Percentiles rank a stretch among this genome's conserved stretches.
Evolutionary conservation across 1,140 invertebrate species (phyloP).

Genomic region (Parasteatoda tepidariorum): DNA sequence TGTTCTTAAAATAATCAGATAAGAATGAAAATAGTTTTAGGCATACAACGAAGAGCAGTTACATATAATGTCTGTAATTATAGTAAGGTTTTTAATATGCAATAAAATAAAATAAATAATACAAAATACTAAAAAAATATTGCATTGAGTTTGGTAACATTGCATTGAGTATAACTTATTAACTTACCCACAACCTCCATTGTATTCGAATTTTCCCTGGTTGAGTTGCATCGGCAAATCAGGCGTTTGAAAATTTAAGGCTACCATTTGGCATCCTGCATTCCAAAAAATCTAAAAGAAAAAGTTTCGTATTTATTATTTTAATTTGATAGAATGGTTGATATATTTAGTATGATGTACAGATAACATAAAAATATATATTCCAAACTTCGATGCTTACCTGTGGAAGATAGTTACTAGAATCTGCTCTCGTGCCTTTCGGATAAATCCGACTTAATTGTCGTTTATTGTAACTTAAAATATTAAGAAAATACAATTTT

Average conservation of each 20-base stretch:
- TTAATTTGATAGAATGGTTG: not conserved
- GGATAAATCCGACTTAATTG: slow-evolving; percentile 99
- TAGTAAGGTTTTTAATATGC: too few relatives aligned
- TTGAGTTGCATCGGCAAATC: slow-evolving; percentile 99
- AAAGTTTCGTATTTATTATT: not conserved
- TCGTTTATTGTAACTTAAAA: slow-evolving; percentile 89
- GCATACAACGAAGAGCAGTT: too few relatives aligned
- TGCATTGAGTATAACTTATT: not conserved
- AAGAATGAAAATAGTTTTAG: too few relatives aligned
- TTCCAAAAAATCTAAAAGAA: slow-evolving; percentile 78
- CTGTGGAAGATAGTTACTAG: slow-evolving; percentile 99
- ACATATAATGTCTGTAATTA: too few relatives aligned
- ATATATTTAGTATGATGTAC: not conserved
- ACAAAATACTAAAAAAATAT: not conserved
- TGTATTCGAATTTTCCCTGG: slow-evolving; percentile 98
- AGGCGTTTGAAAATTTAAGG: slow-evolving; percentile 99
- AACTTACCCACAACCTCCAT: slow-evolving; percentile 84
- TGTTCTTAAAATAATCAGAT: too few relatives aligned
- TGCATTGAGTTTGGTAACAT: not conserved
- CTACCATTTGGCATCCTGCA: slow-evolving; percentile 93
- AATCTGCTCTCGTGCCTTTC: slow-evolving; percentile 97
- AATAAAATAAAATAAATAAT: too few relatives aligned
- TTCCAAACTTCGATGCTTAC: slow-evolving; percentile 71
- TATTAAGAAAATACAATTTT: slow-evolving; percentile 1
- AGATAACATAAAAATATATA: not conserved